Base-by-base conservation (phyloP, 2,888 invertebrate species). In the Melieria crassipennis region DNA sequence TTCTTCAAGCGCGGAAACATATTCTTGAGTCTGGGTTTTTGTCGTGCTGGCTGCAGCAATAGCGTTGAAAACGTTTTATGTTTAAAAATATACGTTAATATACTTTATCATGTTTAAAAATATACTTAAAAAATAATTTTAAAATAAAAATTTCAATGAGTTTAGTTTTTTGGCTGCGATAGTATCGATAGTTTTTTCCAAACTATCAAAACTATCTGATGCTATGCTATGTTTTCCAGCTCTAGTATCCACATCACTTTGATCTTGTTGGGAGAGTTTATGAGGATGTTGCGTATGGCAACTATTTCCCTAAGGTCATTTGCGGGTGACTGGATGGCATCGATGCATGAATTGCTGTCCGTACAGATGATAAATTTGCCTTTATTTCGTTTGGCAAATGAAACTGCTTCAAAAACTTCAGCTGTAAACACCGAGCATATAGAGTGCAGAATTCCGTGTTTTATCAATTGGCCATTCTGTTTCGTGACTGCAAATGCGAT, bases 181-280 rank as follows among this genome's bases (percentile, higher is more conserved):
- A n/a, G n/a, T n/a, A n/a, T n/a, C n/a, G n/a, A n/a, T n/a, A n/a
- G n/a, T n/a, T n/a, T n/a, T n/a, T n/a, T n/a, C n/a, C n/a, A n/a
- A n/a, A n/a, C n/a, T n/a, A n/a, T n/a, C n/a, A n/a, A n/a, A n/a
- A n/a, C n/a, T n/a, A n/a, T n/a, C n/a, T n/a, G n/a, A n/a, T n/a
- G n/a, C n/a, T n/a, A n/a, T n/a, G n/a, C n/a, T n/a, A n/a, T n/a
- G n/a, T n/a, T n/a, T n/a, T n/a, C n/a, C n/a, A n/a, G n/a, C n/a
- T n/a, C n/a, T n/a, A n/a, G 60, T 42, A 60, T 42, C 60, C 60
- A 60, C 60, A 60, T 42, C 6, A 60, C 42, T 60, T 16, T 42
- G 16, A 42, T 30, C 42, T 60, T 60, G 43, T 60, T 60, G 7
- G 30, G 7, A 30, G 7, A 6, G 5, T 42, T 16, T 13, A 60